phyloP scores from a whole-genome alignment of 2,888 invertebrate genomes.

The Camponotus fellah region DNA sequence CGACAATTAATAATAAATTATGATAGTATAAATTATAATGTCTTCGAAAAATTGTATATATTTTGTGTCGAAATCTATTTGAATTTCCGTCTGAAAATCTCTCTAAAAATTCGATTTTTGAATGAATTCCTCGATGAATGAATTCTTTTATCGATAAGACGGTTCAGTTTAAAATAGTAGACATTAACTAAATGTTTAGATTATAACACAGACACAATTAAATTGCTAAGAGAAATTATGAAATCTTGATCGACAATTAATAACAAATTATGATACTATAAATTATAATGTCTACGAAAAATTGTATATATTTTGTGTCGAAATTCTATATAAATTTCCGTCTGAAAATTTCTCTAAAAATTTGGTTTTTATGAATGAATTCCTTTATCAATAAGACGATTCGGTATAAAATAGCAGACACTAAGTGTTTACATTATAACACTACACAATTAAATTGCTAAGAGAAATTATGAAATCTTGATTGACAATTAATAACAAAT shows the following conservation, averaged over 20 bases:
- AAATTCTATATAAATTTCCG: neutral
- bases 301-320: neutral
- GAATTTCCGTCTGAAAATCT: neutral
- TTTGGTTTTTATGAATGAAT: neutral
- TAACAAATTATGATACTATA: neutral
- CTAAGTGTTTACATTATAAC: no score
- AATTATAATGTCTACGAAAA: neutral
- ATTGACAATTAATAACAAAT: no score
- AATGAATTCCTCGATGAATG: neutral
- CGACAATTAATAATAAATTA: no score
- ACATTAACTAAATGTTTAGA: neutral
- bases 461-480: no score
- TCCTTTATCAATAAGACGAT: no score
- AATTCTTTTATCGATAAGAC: slow-evolving; percentile 15
- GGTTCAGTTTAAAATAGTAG: neutral
- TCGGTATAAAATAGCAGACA: no score
- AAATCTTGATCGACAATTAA: neutral
- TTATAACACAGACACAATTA: neutral
- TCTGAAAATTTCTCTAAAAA: neutral
- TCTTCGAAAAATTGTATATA: neutral
- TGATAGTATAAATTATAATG: neutral
- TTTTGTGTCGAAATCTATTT: neutral
- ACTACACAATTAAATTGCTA: no score
- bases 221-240: neutral
- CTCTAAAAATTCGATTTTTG: neutral